A percentile compares a stretch with the other conserved stretches of the same genome.
These are phyloP conservation scores for Drosophila paramelanica DNA, from an alignment of 2,888 invertebrate species.

Conservation along the genomic window DNA sequence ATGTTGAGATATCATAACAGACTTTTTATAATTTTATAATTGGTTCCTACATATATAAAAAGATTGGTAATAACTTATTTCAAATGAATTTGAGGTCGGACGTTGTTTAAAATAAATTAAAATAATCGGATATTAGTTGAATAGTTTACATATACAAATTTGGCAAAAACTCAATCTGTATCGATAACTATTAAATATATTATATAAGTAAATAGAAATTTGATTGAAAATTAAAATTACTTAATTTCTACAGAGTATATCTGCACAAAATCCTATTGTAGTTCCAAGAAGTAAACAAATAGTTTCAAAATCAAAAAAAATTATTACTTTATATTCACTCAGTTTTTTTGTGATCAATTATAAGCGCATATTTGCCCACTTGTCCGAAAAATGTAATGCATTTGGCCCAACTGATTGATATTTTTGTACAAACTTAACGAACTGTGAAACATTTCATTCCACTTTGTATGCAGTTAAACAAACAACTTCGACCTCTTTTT, in stretches of 20 bases:
- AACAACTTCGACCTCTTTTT: conserved; percentile 63
- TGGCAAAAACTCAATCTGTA: too few species aligned
- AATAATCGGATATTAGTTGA: too few species aligned
- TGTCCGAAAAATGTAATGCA: not conserved
- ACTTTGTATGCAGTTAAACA: conserved; percentile 51
- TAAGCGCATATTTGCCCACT: conserved; percentile 10
- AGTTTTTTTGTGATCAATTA: not conserved
- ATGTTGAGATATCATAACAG: too few species aligned
- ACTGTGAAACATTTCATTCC: conserved; percentile 50
- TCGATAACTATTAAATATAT: too few species aligned
- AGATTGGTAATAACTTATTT: too few species aligned
- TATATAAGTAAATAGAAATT: too few species aligned
- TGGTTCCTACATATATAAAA: too few species aligned
- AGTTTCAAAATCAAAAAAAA: not conserved
- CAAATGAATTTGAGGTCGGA: too few species aligned
- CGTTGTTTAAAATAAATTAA: too few species aligned
- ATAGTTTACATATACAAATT: too few species aligned
- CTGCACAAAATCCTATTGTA: not conserved
- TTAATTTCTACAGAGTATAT: not conserved
- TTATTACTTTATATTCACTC: not conserved
- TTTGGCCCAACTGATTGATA: conserved; percentile 8
- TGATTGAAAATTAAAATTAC: not conserved
- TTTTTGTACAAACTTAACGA: conserved; percentile 9
- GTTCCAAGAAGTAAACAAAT: not conserved
- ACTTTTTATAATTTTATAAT: too few species aligned